Conservation (phyloP, 2,113 vertebrate species). For the Urocolius indicus region DNA sequence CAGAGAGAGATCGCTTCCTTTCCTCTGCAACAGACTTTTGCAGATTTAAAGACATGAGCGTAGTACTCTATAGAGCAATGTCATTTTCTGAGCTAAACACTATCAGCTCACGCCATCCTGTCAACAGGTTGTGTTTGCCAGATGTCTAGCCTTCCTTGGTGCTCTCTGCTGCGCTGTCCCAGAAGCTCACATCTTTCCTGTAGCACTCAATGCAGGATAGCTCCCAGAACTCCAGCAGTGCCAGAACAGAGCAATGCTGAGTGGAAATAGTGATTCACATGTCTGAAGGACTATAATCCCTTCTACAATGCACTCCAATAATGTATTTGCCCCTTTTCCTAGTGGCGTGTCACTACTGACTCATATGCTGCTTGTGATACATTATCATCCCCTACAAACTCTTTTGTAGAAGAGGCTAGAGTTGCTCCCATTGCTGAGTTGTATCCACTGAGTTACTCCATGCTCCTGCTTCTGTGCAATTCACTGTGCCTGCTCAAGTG, state of each 20-base stretch:
- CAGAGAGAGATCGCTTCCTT: background rate
- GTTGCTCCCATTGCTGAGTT: background rate
- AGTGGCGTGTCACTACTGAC: background rate
- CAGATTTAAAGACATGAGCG: background rate
- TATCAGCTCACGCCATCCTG: background rate
- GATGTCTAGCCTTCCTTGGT: background rate
- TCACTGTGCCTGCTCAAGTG: background rate
- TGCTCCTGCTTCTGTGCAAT: background rate
- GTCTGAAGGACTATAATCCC: background rate
- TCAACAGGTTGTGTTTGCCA: background rate
- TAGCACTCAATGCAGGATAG: fast-evolving
- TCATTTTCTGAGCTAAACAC: background rate
- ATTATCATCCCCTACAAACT: background rate
- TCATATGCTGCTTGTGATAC: background rate
- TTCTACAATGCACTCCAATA: background rate
- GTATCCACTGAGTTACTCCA: background rate
- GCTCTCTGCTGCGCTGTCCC: background rate
- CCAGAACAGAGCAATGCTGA: background rate
- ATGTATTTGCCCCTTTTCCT: background rate
- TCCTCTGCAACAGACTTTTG: background rate
- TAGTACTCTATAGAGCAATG: fast-evolving
- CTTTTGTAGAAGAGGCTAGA: background rate
- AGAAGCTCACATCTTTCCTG: background rate
- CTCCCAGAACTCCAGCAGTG: background rate
- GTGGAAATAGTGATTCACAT: background rate